A percentile compares a stretch with the other conserved stretches of the same genome.
phyloP scores from a whole-genome alignment of 2,888 invertebrate genomes.

The Portevinia maculata region DNA sequence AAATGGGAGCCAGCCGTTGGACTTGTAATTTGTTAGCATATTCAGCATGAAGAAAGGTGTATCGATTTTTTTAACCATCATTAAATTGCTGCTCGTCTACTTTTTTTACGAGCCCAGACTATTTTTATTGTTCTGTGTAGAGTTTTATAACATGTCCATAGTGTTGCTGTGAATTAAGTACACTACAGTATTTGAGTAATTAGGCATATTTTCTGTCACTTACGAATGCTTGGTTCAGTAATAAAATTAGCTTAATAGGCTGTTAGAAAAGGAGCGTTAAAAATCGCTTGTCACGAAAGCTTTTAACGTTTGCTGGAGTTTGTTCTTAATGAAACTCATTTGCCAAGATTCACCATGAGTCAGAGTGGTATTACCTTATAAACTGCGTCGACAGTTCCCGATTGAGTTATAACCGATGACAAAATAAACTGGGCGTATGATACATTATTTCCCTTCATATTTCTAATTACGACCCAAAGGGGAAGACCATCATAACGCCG shows the following conservation, averaged over 20 bases:
- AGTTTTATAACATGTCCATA: slow-evolving; percentile 43
- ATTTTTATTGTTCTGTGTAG: slow-evolving; percentile 54
- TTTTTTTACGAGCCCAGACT: slow-evolving; percentile 62
- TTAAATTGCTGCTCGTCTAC: slow-evolving; percentile 29
- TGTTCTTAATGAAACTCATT: slow-evolving; percentile 5
- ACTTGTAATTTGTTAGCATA: slow-evolving; percentile 57
- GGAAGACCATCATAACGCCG: no score
- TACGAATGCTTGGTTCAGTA: slow-evolving; percentile 31
- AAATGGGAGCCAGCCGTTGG: slow-evolving; percentile 22
- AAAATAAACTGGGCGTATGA: no score
- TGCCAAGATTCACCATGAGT: not conserved
- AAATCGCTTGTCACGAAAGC: slow-evolving; percentile 55
- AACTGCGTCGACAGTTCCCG: no score
- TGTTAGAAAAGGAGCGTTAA: slow-evolving; percentile 40
- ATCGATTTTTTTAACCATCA: slow-evolving; percentile 55
- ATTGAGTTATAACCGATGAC: no score
- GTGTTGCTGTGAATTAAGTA: slow-evolving; percentile 5
- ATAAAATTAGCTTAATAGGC: slow-evolving; percentile 62
- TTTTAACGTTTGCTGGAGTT: slow-evolving; percentile 1
- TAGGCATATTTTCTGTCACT: slow-evolving; percentile 41
- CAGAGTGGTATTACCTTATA: not conserved
- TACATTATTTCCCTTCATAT: no score
- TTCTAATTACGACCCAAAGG: no score
- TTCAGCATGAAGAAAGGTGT: slow-evolving; percentile 40
- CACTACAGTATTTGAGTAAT: slow-evolving; percentile 46